Evolutionary conservation across 2,888 invertebrate genomes (phyloP), one percentile per base, ranked within the genome.

Genomic region (Poecilobothrus nobilitatus): DNA sequence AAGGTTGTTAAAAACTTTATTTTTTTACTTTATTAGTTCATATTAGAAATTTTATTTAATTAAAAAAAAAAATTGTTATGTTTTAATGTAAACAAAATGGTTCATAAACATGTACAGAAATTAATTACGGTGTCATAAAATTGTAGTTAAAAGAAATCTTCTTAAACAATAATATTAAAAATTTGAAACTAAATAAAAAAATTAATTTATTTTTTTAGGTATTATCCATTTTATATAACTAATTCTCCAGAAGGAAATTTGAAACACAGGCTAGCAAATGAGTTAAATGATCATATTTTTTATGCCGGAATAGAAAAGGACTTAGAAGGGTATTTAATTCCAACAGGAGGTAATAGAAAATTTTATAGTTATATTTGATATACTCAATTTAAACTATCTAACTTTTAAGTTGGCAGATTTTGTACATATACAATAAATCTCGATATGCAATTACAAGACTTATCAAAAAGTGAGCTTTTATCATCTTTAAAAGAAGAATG

Each of bases 171-270:
- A 37, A 27, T 4, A 12, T 37, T 12, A 37, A 37, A 37, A 37
- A 34, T 34, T 34, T 34, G 6, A 8, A 37, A 37, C 12, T 10
- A 37, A 37, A 34, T 34, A 7, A 34, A 34, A 18, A 62, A 67
- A 10, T 66, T 15, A 9, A 18, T 22, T 61, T 67, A 67, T 65
- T 15, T 20, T 2, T 64, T 7, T 22, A 88, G 89, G 75, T 95
- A 92, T 81, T 95, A 95, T 83, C 95, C 95, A 15, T 89, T 95
- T 79, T 95, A 95, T 83, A 94, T 95, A 76, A 94, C 93, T 62
- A 90, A 91, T 78, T 94, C 91, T 2, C 83, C 86, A 0, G 92
- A 93, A 79, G 95, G 95, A 34, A 95, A 95, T 1, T 91, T 88
- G 76, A 91, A 91, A 0, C 93, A 94, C 80, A 91, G 91, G 79